Evolutionary conservation across 1,140 invertebrate genomes (phyloP).

Genomic region (Drosophila lowei): DNA sequence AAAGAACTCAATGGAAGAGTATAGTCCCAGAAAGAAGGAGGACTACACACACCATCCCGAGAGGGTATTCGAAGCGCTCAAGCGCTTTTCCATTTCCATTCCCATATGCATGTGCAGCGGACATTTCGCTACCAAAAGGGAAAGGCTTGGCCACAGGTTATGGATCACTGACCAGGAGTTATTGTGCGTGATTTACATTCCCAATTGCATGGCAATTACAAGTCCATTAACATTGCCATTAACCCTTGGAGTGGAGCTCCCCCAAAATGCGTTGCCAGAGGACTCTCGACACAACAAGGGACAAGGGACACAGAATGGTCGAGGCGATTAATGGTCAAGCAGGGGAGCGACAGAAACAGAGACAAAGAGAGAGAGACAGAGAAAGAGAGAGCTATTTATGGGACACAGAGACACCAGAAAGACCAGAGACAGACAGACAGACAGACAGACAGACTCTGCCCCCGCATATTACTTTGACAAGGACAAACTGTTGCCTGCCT

Average conservation of each 20-base stretch:
- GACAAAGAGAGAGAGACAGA: constrained; percentile 17
- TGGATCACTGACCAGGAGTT: constrained; percentile 32
- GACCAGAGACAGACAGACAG: neutral
- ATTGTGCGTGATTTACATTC: constrained; percentile 67
- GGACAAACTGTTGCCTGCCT: constrained; percentile 45
- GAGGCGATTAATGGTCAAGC: constrained; percentile 44
- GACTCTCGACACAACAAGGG: neutral
- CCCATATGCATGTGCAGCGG: constrained; percentile 24
- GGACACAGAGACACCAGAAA: constrained; percentile 44
- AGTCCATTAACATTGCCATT: constrained; percentile 78
- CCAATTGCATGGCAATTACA: constrained; percentile 77
- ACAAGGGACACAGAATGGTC: constrained; percentile 4
- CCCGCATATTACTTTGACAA: constrained; percentile 48
- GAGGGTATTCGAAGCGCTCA: no score
- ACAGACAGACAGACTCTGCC: no score
- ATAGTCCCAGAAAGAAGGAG: neutral
- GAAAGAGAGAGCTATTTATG: constrained; percentile 41
- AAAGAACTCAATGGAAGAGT: no score
- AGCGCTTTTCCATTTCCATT: neutral
- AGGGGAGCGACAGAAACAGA: constrained; percentile 3
- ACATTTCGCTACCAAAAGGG: constrained; percentile 17
- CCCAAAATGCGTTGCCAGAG: neutral
- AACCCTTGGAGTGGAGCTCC: constrained; percentile 55
- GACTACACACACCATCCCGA: neutral
- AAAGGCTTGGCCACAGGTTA: constrained; percentile 18